Evolutionary conservation across 1,140 invertebrate genomes (phyloP), one percentile per base, ranked within the genome.

Genomic region (Cheumatopsyche charites): DNA sequence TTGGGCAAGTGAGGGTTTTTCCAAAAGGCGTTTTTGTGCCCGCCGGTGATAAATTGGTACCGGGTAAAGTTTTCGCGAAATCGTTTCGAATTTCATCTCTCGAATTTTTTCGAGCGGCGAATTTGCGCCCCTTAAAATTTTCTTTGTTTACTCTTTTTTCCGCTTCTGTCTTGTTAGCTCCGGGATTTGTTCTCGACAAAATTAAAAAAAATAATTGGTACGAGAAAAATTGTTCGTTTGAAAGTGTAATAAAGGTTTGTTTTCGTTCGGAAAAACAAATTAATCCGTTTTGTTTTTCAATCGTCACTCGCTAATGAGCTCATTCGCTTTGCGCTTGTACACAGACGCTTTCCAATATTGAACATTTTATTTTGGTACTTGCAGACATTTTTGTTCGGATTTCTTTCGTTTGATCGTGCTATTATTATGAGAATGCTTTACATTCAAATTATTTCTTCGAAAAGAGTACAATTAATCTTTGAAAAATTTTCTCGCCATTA

Each of bases 201-300:
- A 52, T 52, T 52, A 52, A 52, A 52, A 45, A 52, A 52, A 52
- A 52, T 17, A 52, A 52, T 52, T 52, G 47, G 47, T 17, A 52
- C 47, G 47, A 52, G 15, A 52, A 47, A 52, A 52, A 52, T 11
- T 52, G 47, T 17, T 52, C 47, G 15, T 17, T 17, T 19, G 19
- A 52, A 52, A 52, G 47, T 52, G 19, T 52, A 52, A 52, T 52
- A 17, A 52, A 52, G 47, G 47, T 52, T 52, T 52, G 15, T 52
- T n/a, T 52, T 52, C 47, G 15, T 7, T 17, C 47, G 19, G n/a
- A 52, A 17, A 52, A 52, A 52, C 47, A 52, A 52, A 52, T 52
- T 52, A 52, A 52, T 52, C 47, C 47, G 15, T 52, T 52, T 52
- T 52, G 19, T 52, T 52, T 52, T 52, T 52, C 9, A 17, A 52